These are phyloP conservation scores for Leistus spinibarbis DNA, from an alignment of 2,888 invertebrate genomes.

Conservation along the genomic window DNA sequence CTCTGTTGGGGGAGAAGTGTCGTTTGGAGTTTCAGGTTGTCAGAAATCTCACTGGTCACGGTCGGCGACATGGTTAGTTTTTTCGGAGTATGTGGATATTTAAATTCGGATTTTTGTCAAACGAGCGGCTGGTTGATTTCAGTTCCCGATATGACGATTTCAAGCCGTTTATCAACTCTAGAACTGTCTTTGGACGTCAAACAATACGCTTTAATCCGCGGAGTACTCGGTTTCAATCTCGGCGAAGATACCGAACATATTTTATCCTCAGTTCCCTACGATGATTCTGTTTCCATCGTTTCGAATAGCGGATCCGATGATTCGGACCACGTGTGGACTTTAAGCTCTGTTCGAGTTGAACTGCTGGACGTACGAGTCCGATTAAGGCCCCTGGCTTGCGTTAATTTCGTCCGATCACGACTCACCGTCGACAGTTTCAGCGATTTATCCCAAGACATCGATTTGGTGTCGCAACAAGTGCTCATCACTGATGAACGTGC, in stretches of 20 bases:
- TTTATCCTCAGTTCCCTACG: slow-evolving; percentile 50
- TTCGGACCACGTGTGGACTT: slow-evolving; percentile 69
- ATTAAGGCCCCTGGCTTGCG: slow-evolving; percentile 74
- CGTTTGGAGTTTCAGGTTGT: slow-evolving; percentile 81
- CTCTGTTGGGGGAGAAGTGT: slow-evolving; percentile 82
- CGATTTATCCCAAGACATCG: slow-evolving; percentile 89
- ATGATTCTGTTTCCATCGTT: slow-evolving; percentile 38
- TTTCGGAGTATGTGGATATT: slow-evolving; percentile 54
- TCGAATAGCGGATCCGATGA: slow-evolving; percentile 5
- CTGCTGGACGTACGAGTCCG: slow-evolving; percentile 85
- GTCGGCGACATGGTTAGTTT: slow-evolving; percentile 41
- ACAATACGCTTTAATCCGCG: slow-evolving; percentile 87
- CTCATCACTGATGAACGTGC: slow-evolving; percentile 74
- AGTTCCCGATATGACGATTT: slow-evolving; percentile 84
- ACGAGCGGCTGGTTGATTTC: too few species aligned
- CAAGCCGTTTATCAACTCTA: slow-evolving; percentile 84
- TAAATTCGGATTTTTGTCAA: background rate
- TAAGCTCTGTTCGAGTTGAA: slow-evolving; percentile 80
- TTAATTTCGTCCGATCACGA: slow-evolving; percentile 90
- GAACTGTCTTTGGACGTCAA: slow-evolving; percentile 80
- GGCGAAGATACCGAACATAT: slow-evolving; percentile 82
- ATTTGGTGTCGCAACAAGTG: slow-evolving; percentile 91
- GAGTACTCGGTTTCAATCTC: slow-evolving; percentile 86
- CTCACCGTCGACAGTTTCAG: slow-evolving; percentile 85
- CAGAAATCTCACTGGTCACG: slow-evolving; percentile 72